Evolutionary conservation across 2,113 vertebrate species (phyloP).

Genomic region (Thomomys bottae): DNA sequence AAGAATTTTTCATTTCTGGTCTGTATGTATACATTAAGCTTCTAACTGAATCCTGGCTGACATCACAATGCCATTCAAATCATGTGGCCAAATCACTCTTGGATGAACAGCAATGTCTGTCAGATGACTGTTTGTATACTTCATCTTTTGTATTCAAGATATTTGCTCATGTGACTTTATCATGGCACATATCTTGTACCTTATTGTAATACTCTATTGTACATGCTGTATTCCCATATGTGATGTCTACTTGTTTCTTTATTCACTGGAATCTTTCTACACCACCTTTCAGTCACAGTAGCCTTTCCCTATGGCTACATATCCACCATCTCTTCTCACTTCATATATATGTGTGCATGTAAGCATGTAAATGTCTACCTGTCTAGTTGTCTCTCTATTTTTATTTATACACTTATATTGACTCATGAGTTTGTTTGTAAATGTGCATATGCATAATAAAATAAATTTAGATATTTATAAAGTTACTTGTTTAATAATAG

Average conservation of each 20-base stretch:
- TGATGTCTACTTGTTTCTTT: slow-evolving; percentile 5
- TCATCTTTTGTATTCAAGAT: not conserved
- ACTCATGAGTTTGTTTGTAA: not conserved
- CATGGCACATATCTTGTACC: not conserved
- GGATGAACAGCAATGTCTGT: not conserved
- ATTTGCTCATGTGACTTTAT: not conserved
- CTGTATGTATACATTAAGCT: not conserved
- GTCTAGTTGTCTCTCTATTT: not conserved
- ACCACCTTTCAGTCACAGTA: not conserved
- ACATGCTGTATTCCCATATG: not conserved
- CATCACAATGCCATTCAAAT: not conserved
- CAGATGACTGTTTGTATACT: not conserved
- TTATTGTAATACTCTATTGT: not conserved
- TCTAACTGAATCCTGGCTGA: not conserved
- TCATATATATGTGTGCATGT: not conserved
- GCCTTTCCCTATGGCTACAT: not conserved
- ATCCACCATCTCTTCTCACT: not conserved
- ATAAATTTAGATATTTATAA: not conserved
- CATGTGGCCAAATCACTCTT: not conserved
- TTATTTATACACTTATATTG: not conserved
- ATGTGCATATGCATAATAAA: not conserved
- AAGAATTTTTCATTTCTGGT: not conserved
- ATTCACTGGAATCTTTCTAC: not conserved
- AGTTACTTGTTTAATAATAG: not conserved
- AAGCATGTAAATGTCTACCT: not conserved